Percentiles rank a stretch among this genome's conserved stretches.
Conservation (phyloP, 2,113 vertebrate genomes). For the Promerops cafer region DNA sequence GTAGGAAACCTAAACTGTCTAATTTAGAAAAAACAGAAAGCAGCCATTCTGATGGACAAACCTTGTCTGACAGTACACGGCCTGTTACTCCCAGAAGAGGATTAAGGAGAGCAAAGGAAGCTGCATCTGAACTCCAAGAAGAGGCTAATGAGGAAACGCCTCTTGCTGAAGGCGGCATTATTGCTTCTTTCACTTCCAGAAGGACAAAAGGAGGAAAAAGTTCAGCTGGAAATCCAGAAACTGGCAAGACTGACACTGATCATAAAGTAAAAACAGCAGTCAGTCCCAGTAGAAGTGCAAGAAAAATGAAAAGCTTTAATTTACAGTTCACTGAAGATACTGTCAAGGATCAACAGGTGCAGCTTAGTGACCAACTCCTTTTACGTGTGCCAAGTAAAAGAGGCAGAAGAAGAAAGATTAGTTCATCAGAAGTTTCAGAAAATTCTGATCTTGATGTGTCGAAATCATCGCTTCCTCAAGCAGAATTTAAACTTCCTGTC, state of each 20-base stretch:
- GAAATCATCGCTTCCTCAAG: not conserved
- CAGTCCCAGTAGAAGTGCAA: slow-evolving; percentile 65
- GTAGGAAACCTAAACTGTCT: slow-evolving; percentile 40
- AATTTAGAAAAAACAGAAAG: not conserved
- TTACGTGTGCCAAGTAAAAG: slow-evolving; percentile 51
- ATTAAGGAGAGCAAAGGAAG: slow-evolving; percentile 30
- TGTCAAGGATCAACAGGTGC: slow-evolving; percentile 43
- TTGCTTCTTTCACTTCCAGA: slow-evolving; percentile 2
- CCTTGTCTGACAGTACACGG: fast-evolving
- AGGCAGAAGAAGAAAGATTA: slow-evolving; percentile 60
- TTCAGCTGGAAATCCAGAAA: slow-evolving; percentile 14
- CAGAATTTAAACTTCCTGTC: slow-evolving; percentile 11
- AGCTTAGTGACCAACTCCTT: not conserved
- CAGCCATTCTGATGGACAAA: not conserved
- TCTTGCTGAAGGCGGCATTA: not conserved
- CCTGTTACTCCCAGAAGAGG: slow-evolving; percentile 8
- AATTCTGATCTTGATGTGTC: slow-evolving; percentile 26
- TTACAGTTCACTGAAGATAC: slow-evolving; percentile 57
- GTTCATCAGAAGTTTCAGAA: slow-evolving; percentile 7
- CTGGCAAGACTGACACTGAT: not conserved
- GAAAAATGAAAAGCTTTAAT: slow-evolving; percentile 55
- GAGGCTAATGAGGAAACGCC: not conserved
- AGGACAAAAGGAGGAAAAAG: slow-evolving; percentile 42
- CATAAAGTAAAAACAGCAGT: not conserved
- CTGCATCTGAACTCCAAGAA: not conserved